Evolutionary conservation across 2,113 vertebrate species (phyloP), one percentile per base, ranked within the genome.

Genomic region (Formicarius rufipectus): DNA sequence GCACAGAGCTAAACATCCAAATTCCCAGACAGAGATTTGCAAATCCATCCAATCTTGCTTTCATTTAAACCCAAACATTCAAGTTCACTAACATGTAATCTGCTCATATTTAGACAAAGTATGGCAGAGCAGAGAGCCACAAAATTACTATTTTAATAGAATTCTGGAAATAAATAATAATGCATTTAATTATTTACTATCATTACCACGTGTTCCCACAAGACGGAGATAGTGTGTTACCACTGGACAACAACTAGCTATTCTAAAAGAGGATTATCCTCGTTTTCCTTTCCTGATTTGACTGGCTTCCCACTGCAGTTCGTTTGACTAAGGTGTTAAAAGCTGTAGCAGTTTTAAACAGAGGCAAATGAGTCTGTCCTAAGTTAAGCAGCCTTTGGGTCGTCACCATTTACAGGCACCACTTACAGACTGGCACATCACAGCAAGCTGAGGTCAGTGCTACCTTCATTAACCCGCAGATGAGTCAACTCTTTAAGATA

Each of bases 221-320:
- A 35, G 25, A 33, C 14, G 14, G 24, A 75, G 28, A 17, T 7
- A 71, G 23, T 0, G 0, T 2, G 1, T 55, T 68, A 33, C 28
- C 28, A 30, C 14, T 39, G 35, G 63, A 53, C 23, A 67, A 63
- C 25, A 86, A 24, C 22, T 39, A 40, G 18, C 31, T 80, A 16
- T 69, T 79, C 67, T 55, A 18, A 40, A 82, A 18, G 14, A 40
- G 18, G 12, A 50, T 55, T 13, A 8, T 91, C 16, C 84, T 84
- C 0, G 0, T 88, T 85, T 85, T 72, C n/a, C 21, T 79, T 30
- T 79, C 53, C 45, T 0, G 0, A 44, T 35, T 5, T 0, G 0
- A 62, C 0, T 0, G 42, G 66, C 53, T 78, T 85, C 25, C 59
- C 30, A 20, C 22, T 67, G 42, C 28, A 39, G 12, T 74, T 87